These are phyloP conservation scores for Limnothrissa miodon DNA, from an alignment of 2,113 vertebrate genomes.

Conservation along the genomic window DNA sequence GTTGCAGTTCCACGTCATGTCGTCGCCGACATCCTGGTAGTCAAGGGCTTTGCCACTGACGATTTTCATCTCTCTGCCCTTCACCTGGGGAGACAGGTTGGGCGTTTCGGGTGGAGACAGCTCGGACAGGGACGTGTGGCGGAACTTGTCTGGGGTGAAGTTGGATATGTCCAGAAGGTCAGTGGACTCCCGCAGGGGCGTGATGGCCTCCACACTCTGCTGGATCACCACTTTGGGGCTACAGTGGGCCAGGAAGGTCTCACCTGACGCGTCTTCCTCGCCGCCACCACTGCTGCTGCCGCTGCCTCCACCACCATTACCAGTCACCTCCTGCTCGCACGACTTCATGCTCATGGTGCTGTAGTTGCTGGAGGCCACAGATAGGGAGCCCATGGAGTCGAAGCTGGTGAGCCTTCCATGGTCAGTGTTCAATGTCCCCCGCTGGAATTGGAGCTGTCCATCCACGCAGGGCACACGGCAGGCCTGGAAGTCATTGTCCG, in stretches of 20 bases:
- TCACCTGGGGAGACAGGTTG: slow-evolving; percentile 92
- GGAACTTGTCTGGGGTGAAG: slow-evolving; percentile 98
- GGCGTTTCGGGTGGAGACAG: slow-evolving; percentile 96
- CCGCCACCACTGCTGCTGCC: slow-evolving; percentile 28
- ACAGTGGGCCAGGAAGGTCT: slow-evolving; percentile 96
- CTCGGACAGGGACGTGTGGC: slow-evolving; percentile 93
- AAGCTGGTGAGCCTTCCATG: slow-evolving; percentile 94
- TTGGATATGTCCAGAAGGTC: slow-evolving; percentile 99
- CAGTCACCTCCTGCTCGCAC: slow-evolving; percentile 84
- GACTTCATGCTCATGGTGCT: slow-evolving; percentile 95
- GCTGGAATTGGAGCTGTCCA: slow-evolving; percentile 91
- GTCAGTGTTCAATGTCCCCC: slow-evolving; percentile 86
- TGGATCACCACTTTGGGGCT: slow-evolving; percentile 98
- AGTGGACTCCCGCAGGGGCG: slow-evolving; percentile 92
- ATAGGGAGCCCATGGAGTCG: slow-evolving; percentile 93
- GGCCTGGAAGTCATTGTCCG: slow-evolving; percentile 89
- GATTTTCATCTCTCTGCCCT: slow-evolving; percentile 83
- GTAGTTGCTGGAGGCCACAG: slow-evolving; percentile 93
- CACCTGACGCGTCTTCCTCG: slow-evolving; percentile 86
- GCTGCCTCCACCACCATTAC: not conserved
- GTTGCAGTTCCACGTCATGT: slow-evolving; percentile 89
- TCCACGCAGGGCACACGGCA: slow-evolving; percentile 88
- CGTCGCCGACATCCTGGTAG: slow-evolving; percentile 83
- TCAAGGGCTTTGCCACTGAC: slow-evolving; percentile 75
- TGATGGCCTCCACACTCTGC: slow-evolving; percentile 94